A percentile compares a stretch with the other conserved stretches of the same genome.
Evolutionary conservation across 2,113 vertebrate genomes (phyloP).

Genomic region (Odocoileus hemionus): DNA sequence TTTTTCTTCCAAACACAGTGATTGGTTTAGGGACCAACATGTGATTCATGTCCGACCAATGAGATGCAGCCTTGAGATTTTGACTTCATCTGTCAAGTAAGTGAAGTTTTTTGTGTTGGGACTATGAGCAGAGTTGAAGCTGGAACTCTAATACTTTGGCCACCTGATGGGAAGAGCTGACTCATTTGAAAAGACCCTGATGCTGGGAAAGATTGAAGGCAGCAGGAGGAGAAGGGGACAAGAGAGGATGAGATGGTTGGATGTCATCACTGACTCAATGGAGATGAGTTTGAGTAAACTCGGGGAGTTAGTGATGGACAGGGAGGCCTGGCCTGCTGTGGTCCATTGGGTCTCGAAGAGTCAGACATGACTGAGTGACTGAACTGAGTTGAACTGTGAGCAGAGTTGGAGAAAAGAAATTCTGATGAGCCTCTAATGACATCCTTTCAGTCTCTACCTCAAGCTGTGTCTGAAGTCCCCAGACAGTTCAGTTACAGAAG

Average conservation of each 20-base stretch:
- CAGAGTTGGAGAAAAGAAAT: neutral
- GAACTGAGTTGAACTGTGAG: neutral
- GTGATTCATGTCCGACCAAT: neutral
- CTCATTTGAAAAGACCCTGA: neutral
- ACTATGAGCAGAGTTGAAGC: neutral
- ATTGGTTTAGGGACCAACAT: neutral
- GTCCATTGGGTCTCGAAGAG: neutral
- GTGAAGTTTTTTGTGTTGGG: neutral
- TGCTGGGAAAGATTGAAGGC: neutral
- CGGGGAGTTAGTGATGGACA: neutral
- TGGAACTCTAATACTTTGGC: neutral
- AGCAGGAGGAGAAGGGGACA: neutral
- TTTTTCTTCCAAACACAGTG: neutral
- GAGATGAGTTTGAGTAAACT: neutral
- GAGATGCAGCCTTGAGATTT: neutral
- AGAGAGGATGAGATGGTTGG: neutral
- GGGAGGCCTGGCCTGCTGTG: fast-evolving
- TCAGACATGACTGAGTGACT: fast-evolving
- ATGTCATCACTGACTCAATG: neutral
- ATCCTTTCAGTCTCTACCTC: neutral
- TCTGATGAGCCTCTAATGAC: neutral
- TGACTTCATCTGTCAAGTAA: neutral
- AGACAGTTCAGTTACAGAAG: neutral
- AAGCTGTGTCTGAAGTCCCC: neutral
- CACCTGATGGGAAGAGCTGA: neutral